These are phyloP conservation scores for Mormyrops attenuatus DNA, from an alignment of 2,797 vertebrate genomes.

Conservation along the genomic window DNA sequence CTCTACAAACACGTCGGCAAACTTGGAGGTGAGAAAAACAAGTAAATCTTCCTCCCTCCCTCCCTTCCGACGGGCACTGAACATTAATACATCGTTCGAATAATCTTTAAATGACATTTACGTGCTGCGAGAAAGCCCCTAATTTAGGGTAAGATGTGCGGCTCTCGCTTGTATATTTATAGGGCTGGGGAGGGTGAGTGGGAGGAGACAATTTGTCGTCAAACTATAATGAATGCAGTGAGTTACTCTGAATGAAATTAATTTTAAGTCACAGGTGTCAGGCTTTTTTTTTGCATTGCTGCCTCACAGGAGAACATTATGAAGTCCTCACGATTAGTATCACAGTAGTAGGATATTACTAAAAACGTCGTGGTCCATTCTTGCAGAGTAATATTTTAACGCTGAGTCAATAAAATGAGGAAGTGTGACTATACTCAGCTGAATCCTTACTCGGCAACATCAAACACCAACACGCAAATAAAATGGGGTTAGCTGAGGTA, in stretches of 20 bases:
- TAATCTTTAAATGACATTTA: not conserved
- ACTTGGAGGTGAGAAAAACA: conserved; percentile 16
- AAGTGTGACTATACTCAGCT: not conserved
- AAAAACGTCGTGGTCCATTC: not conserved
- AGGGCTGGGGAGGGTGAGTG: not conserved
- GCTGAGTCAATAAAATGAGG: conserved; percentile 1
- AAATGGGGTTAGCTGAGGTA: not conserved
- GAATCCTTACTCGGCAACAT: not conserved
- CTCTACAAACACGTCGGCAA: conserved; percentile 8
- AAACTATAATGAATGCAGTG: not conserved
- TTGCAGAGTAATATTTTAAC: not conserved
- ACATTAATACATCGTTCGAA: not conserved
- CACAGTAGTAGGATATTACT: not conserved
- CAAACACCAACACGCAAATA: not conserved
- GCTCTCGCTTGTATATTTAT: not conserved
- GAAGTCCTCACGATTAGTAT: not conserved
- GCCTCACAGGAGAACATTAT: not conserved
- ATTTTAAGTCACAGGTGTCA: conserved; percentile 15
- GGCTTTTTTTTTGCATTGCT: not conserved
- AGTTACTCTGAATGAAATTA: conserved; percentile 2
- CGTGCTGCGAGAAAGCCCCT: not conserved
- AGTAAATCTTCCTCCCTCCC: not conserved
- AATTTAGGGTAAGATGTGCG: not conserved
- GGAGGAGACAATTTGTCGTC: not conserved
- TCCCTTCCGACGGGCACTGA: not conserved